Evolutionary conservation across 2,113 vertebrate genomes (phyloP).

Genomic region (Pithys albifrons): DNA sequence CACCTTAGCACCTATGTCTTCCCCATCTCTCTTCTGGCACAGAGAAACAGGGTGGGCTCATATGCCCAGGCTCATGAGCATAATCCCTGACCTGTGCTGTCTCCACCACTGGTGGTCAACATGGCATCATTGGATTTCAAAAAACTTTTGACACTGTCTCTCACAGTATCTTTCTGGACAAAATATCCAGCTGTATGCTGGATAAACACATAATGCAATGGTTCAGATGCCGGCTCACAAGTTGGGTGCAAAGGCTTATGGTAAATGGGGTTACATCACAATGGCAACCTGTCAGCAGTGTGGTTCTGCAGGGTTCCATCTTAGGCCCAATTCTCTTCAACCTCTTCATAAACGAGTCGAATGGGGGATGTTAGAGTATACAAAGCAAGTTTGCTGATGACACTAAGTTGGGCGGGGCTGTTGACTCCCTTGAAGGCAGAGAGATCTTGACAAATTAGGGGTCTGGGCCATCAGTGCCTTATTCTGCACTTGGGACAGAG

Average conservation of each 20-base stretch:
- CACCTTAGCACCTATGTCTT: background rate
- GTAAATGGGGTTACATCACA: background rate
- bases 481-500: background rate
- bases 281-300: background rate
- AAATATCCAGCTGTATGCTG: background rate
- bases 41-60: background rate
- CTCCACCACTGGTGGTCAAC: background rate
- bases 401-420: background rate
- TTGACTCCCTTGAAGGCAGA: background rate
- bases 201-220: background rate
- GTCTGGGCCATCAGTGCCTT: background rate
- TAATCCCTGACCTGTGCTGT: background rate
- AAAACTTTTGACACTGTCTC: background rate
- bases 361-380: background rate
- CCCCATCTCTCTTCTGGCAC: background rate
- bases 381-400: background rate
- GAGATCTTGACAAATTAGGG: background rate
- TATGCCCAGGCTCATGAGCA: background rate
- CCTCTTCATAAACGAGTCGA: background rate
- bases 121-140: background rate
- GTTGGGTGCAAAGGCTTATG: background rate
- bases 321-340: background rate
- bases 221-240: background rate
- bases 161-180: background rate
- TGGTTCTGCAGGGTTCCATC: background rate